Base-by-base conservation (phyloP, 2,113 vertebrate genomes). In the Toxostoma redivivum region DNA sequence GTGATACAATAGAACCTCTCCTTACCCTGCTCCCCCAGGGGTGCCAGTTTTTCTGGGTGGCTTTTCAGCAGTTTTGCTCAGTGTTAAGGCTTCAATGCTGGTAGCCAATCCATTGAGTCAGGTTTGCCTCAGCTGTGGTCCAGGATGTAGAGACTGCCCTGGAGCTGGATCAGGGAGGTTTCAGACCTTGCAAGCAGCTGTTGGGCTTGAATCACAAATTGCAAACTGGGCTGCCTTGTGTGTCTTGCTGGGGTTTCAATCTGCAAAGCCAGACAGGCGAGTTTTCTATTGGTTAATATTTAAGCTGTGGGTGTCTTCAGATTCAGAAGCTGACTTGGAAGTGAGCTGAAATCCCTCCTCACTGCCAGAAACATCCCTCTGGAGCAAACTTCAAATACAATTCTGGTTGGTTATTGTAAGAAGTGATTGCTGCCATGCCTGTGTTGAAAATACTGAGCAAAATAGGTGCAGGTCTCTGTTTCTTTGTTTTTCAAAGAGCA, bases 251-350 rank as follows among this genome's bases (percentile, higher is more conserved):
- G 19, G 71, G 67, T 50, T 94, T 91, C 67, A 92, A 64, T 90
- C 74, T 11, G 67, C 81, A 88, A 80, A 94, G 94, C 92, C 92
- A 92, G 94, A 73, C 90, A 71, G 85, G 64, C 90, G 76, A 74
- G 90, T 96, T 94, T 70, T 71, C 51, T 64, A 0, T 62, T 51
- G 69, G 92, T 94, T 94, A 93, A 90, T 95, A 9, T 92, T 90
- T 93, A 97, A 96, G 48, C 82, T 1, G 4, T 67, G 64, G 57
- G 82, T 95, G 95, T 96, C 91, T 96, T 95, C 64, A 40, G 38
- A 60, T 81, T 79, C 53, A 67, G 56, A 95, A 88, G 50, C 58
- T 0, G 4, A 27, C 76, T 81, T 38, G 48, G 53, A 72, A 81
- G 53, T 56, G 53, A 67, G 33, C 51, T 6, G 6, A 48, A 58